Percentiles rank a stretch among this genome's conserved stretches.
Conservation (phyloP, 2,888 invertebrate genomes). For the Drosophila fungiperda region DNA sequence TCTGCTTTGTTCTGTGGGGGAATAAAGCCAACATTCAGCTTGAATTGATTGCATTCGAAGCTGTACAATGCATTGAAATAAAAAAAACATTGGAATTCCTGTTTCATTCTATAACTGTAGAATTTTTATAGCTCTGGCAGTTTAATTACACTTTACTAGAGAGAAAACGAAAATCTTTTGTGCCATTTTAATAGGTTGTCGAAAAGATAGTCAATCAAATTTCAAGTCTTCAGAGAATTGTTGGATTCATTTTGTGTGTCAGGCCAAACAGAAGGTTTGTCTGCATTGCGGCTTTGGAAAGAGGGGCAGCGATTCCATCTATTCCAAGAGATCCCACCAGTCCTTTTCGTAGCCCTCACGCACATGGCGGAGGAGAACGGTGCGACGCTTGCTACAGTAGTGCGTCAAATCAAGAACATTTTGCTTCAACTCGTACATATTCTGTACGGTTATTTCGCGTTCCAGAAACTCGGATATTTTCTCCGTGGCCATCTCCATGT, state of each 20-base stretch:
- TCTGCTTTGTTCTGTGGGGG: neutral
- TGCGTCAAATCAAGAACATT: slow-evolving; percentile 97
- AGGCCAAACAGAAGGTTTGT: slow-evolving; percentile 10
- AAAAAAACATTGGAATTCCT: slow-evolving; percentile 33
- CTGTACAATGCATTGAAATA: slow-evolving; percentile 21
- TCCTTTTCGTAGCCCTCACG: slow-evolving; percentile 99
- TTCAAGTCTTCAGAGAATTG: slow-evolving; percentile 62
- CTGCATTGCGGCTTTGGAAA: slow-evolving; percentile 7
- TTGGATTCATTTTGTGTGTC: slow-evolving; percentile 12
- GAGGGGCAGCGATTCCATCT: slow-evolving; percentile 20
- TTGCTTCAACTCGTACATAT: slow-evolving; percentile 98
- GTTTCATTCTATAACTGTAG: slow-evolving; percentile 44
- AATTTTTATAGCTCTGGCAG: slow-evolving; percentile 55
- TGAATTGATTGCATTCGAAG: slow-evolving; percentile 8
- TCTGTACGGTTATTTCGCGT: slow-evolving; percentile 98
- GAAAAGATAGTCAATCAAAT: slow-evolving; percentile 35
- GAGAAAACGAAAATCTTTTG: slow-evolving; percentile 45
- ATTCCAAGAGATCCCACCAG: slow-evolving; percentile 97
- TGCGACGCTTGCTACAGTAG: slow-evolving; percentile 98
- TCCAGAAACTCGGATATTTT: slow-evolving; percentile 98
- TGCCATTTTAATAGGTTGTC: slow-evolving; percentile 37
- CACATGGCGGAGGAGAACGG: slow-evolving; percentile 97
- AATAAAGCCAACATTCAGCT: neutral
- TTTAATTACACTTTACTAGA: slow-evolving; percentile 30
- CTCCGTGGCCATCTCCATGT: slow-evolving; percentile 98